Percentiles rank a stretch among this genome's conserved stretches.
phyloP scores from a whole-genome alignment of 2,113 vertebrate species.

The Protobothrops flavoviridis region DNA sequence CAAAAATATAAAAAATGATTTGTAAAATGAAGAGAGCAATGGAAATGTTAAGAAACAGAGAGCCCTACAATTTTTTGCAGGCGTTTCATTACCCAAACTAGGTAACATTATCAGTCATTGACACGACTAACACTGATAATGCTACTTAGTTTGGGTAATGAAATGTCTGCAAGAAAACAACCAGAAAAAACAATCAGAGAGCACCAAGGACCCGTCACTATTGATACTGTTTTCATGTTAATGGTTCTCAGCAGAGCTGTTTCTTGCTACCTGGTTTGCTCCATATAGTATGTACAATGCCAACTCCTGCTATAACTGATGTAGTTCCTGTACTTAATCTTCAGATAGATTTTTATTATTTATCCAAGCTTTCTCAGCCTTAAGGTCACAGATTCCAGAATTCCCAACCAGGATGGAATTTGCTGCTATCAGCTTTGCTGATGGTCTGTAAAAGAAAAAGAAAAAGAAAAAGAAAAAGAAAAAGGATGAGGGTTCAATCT shows the following conservation, averaged over 20 bases:
- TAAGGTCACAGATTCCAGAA: not conserved
- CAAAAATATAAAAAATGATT: not conserved
- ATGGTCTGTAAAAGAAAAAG: not conserved
- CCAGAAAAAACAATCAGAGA: not conserved
- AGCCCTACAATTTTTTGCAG: not conserved
- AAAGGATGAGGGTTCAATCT: not conserved
- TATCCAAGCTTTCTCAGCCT: not conserved
- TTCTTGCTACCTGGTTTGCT: not conserved
- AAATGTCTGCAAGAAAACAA: not conserved
- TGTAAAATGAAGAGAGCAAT: not conserved
- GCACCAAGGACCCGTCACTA: not conserved
- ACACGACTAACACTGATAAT: not conserved
- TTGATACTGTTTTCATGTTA: not conserved
- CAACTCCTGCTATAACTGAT: not conserved
- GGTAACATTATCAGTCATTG: too few species aligned
- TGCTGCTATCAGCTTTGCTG: not conserved
- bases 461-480: not conserved
- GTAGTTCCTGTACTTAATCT: not conserved
- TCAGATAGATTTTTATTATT: not conserved
- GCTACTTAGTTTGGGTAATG: not conserved
- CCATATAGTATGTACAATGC: not conserved
- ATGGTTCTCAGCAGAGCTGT: not conserved
- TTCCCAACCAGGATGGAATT: not conserved
- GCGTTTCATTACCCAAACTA: not conserved
- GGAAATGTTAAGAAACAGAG: not conserved